Conservation (phyloP, 1,140 invertebrate genomes). For the Paracyclopina nana region DNA sequence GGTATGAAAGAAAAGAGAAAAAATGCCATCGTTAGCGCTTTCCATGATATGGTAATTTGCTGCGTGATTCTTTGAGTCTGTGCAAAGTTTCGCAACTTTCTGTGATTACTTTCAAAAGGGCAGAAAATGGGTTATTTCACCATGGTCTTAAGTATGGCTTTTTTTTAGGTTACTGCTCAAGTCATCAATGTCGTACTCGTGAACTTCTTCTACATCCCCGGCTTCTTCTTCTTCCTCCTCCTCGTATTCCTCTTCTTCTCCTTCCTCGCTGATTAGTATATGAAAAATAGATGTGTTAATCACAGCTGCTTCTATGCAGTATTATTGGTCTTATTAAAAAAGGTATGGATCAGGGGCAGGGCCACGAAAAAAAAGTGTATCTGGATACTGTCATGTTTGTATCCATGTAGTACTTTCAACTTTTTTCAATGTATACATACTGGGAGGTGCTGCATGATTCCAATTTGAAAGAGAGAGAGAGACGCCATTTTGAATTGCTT, state of each 20-base stretch:
- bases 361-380: no score
- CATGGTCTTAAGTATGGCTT: not conserved
- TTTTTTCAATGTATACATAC: slow-evolving; percentile 7
- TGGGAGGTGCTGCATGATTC: slow-evolving; percentile 5
- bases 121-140: no score
- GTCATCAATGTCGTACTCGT: no score
- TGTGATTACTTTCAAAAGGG: no score
- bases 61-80: no score
- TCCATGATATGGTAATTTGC: no score
- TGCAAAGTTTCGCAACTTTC: no score
- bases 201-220: slow-evolving; percentile 4
- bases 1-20: no score
- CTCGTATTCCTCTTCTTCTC: slow-evolving; percentile 13
- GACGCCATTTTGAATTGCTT: not conserved
- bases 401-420: not conserved
- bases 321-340: no score
- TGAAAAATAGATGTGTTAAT: not conserved
- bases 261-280: slow-evolving; percentile 3
- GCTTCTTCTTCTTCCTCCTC: slow-evolving; percentile 14
- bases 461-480: not conserved
- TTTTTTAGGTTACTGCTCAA: not conserved
- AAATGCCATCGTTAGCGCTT: no score
- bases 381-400: not conserved
- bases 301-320: no score
- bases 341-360: no score